Percentiles rank a stretch among this genome's conserved stretches.
Conservation (phyloP, 2,888 invertebrate genomes). For the Omphaloscelis lunosa region DNA sequence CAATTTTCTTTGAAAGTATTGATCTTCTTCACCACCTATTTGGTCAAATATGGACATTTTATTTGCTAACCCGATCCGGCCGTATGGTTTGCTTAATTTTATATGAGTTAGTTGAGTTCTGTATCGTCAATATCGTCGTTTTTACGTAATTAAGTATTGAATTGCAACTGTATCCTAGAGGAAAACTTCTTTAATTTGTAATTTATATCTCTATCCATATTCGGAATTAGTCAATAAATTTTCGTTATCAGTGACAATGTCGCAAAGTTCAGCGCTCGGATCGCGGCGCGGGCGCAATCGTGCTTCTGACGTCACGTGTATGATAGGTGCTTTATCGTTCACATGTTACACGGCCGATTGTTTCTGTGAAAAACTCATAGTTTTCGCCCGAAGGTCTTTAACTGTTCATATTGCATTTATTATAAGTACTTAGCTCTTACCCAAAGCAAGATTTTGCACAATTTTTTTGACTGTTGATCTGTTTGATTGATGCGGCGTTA, state of each 20-base stretch:
- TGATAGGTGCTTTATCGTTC: slow-evolving; percentile 82
- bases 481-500: not conserved
- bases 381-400: slow-evolving; percentile 47
- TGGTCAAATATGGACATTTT: not conserved
- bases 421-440: not conserved
- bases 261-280: slow-evolving; percentile 83
- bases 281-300: slow-evolving; percentile 73
- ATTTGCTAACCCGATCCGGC: no score
- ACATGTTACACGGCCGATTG: slow-evolving; percentile 71
- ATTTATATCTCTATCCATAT: slow-evolving; percentile 66
- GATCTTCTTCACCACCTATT: not conserved
- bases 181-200: slow-evolving; percentile 49
- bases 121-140: not conserved
- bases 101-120: not conserved
- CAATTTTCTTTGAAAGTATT: not conserved
- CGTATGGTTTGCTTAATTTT: not conserved
- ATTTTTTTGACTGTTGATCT: not conserved
- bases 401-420: slow-evolving; percentile 1
- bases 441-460: not conserved
- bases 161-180: slow-evolving; percentile 24
- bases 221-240: slow-evolving; percentile 79
- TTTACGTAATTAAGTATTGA: not conserved
- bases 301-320: slow-evolving; percentile 82
- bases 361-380: slow-evolving; percentile 75
- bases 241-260: slow-evolving; percentile 84